These are phyloP conservation scores for Clanis bilineata DNA, from an alignment of 2,888 invertebrate species.

Conservation along the genomic window DNA sequence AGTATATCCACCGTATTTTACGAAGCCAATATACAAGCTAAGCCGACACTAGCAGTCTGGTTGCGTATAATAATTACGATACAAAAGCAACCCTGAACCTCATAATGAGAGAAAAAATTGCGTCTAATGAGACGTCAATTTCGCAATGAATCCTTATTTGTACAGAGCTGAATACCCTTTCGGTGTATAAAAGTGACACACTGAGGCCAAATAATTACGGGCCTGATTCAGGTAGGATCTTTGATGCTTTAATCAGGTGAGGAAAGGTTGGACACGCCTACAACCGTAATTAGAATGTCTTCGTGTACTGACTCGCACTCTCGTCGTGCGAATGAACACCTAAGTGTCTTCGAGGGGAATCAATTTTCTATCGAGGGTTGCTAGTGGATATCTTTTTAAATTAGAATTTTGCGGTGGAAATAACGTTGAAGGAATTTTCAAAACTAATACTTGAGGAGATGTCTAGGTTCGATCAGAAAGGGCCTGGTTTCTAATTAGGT, in stretches of 20 bases:
- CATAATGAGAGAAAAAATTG: background rate
- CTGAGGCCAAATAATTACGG: slow-evolving; percentile 63
- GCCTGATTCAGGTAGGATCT: slow-evolving; percentile 52
- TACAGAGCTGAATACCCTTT: slow-evolving; percentile 30
- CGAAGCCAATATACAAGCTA: background rate
- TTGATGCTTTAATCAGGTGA: slow-evolving; percentile 74
- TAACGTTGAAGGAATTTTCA: background rate
- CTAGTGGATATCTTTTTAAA: background rate
- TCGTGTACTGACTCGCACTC: slow-evolving; percentile 46
- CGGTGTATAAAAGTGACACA: slow-evolving; percentile 33
- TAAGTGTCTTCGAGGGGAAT: slow-evolving; percentile 23
- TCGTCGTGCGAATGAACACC: slow-evolving; percentile 38
- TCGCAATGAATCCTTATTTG: slow-evolving; percentile 11
- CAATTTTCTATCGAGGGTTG: slow-evolving; percentile 2
- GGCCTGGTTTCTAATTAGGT: too few species aligned
- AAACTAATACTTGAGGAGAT: background rate
- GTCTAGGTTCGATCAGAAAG: background rate
- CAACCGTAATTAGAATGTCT: slow-evolving; percentile 67
- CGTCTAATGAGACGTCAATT: slow-evolving; percentile 17
- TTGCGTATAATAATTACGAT: background rate
- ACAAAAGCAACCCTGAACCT: background rate
- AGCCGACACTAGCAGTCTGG: background rate
- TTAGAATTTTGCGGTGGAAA: background rate
- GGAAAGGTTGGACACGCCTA: slow-evolving; percentile 54
- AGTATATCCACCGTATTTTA: background rate